These are phyloP conservation scores for Troides oblongomaculatus DNA, from an alignment of 2,888 invertebrate genomes.

Conservation along the genomic window DNA sequence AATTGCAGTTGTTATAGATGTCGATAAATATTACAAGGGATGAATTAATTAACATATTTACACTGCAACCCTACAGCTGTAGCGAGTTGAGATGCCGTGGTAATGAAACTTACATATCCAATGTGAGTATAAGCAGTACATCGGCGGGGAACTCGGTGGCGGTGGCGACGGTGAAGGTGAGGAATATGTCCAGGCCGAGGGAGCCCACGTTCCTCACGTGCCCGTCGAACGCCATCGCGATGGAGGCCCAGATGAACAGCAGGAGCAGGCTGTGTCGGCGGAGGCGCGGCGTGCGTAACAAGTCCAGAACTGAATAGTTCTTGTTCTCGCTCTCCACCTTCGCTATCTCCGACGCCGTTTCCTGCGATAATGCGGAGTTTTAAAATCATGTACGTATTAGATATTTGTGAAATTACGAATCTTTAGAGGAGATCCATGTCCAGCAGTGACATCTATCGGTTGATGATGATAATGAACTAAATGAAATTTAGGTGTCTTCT, in stretches of 20 bases:
- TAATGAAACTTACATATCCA: slow-evolving; percentile 78
- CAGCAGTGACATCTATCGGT: too few relatives aligned
- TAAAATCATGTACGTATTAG: background rate
- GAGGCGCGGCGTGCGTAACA: slow-evolving; percentile 88
- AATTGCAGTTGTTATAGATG: too few relatives aligned
- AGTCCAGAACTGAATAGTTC: slow-evolving; percentile 87
- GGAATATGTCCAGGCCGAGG: slow-evolving; percentile 87
- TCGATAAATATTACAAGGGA: too few relatives aligned
- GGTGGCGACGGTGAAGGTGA: slow-evolving; percentile 91
- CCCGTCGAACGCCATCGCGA: slow-evolving; percentile 92
- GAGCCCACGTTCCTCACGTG: slow-evolving; percentile 93
- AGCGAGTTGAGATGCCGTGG: too few relatives aligned
- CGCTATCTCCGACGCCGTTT: slow-evolving; percentile 83
- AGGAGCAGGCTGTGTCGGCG: slow-evolving; percentile 86
- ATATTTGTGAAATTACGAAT: too few relatives aligned
- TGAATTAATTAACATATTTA: too few relatives aligned
- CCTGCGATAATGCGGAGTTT: slow-evolving; percentile 52
- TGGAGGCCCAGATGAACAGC: slow-evolving; percentile 90
- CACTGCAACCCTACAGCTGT: too few relatives aligned
- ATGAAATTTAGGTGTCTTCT: too few relatives aligned
- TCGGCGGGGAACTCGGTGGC: slow-evolving; percentile 93
- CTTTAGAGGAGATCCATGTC: too few relatives aligned
- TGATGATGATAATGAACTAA: too few relatives aligned
- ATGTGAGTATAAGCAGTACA: slow-evolving; percentile 84
- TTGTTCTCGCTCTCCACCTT: slow-evolving; percentile 85